Conservation (phyloP, 2,888 invertebrate genomes). For the Lepidochitona cinerea region DNA sequence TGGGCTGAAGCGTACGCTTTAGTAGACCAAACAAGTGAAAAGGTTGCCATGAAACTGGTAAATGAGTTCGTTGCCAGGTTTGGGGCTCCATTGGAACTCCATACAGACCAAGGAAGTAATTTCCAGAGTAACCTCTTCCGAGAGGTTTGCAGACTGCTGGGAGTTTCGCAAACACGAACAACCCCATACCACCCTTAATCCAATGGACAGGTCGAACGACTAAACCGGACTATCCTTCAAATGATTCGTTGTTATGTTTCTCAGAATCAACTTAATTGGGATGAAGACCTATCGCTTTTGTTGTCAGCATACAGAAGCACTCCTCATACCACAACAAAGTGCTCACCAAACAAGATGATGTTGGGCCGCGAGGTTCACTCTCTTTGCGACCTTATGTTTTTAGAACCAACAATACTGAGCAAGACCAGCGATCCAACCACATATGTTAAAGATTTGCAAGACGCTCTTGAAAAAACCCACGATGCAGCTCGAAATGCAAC, state of each 20-base stretch:
- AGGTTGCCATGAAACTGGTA: too few species aligned
- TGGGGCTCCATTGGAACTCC: too few species aligned
- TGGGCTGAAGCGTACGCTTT: conserved; percentile 4
- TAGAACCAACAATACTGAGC: conserved; percentile 12
- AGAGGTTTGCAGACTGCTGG: conserved; percentile 17
- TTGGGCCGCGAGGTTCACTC: conserved; percentile 11
- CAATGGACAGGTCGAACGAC: conserved; percentile 4
- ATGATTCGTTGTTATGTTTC: conserved; percentile 9
- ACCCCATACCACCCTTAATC: neutral
- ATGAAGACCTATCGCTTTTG: neutral
- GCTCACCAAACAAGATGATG: conserved; percentile 13
- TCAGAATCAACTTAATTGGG: conserved; percentile 16
- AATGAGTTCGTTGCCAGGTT: too few species aligned
- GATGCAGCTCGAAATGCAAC: neutral
- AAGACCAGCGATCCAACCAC: neutral
- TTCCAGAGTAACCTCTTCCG: conserved; percentile 11
- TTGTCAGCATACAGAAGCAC: conserved; percentile 8
- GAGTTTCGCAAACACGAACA: too few species aligned
- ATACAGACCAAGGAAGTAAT: conserved; percentile 16
- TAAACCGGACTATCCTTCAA: conserved; percentile 17
- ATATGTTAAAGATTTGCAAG: neutral
- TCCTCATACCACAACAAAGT: too few species aligned
- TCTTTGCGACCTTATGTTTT: too few species aligned
- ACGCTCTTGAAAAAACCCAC: neutral
- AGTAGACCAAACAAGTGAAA: neutral